phyloP scores from a whole-genome alignment of 1,140 invertebrate genomes.

The Neodiprion lecontei region DNA sequence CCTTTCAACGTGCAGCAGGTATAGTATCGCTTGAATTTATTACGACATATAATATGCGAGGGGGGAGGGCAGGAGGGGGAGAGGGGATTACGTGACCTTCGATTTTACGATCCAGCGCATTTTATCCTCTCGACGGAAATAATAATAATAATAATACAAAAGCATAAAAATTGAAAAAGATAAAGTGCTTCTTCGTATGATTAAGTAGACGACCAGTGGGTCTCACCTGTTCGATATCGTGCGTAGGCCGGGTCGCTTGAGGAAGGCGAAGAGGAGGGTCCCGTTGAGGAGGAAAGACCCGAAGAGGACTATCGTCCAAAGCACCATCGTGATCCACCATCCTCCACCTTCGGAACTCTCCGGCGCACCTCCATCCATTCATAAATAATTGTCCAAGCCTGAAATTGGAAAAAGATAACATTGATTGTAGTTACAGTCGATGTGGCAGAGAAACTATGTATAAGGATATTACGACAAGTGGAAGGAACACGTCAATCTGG shows the following conservation, averaged over 20 bases:
- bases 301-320: slow-evolving; percentile 54
- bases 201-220: background rate
- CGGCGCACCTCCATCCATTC: slow-evolving; percentile 61
- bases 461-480: slow-evolving; percentile 10
- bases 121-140: background rate
- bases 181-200: too few species aligned
- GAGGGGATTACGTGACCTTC: background rate
- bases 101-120: too few species aligned
- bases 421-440: background rate
- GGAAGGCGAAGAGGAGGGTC: slow-evolving; percentile 67
- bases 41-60: too few species aligned
- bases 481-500: background rate
- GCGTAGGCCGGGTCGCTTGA: slow-evolving; percentile 63
- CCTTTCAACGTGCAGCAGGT: too few species aligned
- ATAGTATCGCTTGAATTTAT: too few species aligned
- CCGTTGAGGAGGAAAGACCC: slow-evolving; percentile 53
- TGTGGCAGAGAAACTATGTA: background rate
- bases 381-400: slow-evolving; percentile 57
- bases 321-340: slow-evolving; percentile 49
- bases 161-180: background rate
- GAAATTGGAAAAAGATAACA: slow-evolving; percentile 25
- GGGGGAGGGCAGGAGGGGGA: background rate
- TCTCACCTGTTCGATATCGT: slow-evolving; percentile 69
- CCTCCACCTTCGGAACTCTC: slow-evolving; percentile 48
- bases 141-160: background rate